Evolutionary conservation across 2,797 vertebrate species (phyloP), one percentile per base, ranked within the genome.

Genomic region (Sus cebifrons): DNA sequence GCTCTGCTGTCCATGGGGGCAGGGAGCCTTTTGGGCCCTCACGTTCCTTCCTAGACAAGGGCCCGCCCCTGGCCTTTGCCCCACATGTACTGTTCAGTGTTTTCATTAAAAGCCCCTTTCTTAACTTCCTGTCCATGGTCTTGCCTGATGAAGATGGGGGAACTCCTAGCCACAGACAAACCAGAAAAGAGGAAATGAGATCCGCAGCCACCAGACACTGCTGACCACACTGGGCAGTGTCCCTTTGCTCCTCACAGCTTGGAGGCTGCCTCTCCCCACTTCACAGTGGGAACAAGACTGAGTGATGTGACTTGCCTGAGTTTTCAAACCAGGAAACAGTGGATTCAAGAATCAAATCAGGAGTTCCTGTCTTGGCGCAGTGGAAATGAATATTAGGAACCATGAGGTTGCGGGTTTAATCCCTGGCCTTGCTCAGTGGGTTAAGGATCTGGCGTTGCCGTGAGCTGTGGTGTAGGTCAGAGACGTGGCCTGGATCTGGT

Each of bases 21-120:
- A 75, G 91, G 68, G 93, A 92, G 70, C 58, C 67, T 78, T 27
- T 58, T 27, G 29, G 68, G 60, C 56, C 52, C 8, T 68, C 49
- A 49, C 18, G 13, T 95, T 82, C 58, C 75, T 88, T 74, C 83
- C 56, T 73, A 54, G 77, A 89, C 62, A 90, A 88, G 95, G 91
- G 40, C 7, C 49, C 14, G 32, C 7, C 49, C 14, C 40, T 64
- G 87, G 77, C 79, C 86, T 89, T 60, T 78, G 56, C 65, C 67
- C 83, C 64, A 36, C 20, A 62, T 17, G 70, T 49, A 91, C 83
- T 93, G 89, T 94, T 96, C 95, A 97, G 97, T 97, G 85, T 98
- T 97, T 96, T 97, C 96, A 98, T 96, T 98, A 97, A 98, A 98
- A 95, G 29, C 2, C 44, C 92, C 68, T 96, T 96, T 97, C 16